Evolutionary conservation across 1,140 invertebrate species (phyloP).

Genomic region (Augochlora pura): DNA sequence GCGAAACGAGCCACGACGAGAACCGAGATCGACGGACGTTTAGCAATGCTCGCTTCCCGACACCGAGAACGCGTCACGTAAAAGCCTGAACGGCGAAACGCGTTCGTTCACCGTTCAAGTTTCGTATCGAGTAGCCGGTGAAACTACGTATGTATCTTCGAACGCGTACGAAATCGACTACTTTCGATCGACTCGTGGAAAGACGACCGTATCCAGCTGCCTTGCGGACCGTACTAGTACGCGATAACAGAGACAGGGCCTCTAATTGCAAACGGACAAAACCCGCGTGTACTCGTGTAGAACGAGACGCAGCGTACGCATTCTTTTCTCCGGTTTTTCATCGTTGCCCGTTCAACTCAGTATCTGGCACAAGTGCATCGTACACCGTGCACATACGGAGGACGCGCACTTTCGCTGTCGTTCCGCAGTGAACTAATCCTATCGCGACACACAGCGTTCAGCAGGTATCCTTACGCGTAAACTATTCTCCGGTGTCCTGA

Average conservation of each 20-base stretch:
- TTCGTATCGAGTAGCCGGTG: slow-evolving; percentile 2
- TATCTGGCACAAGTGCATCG: slow-evolving; percentile 39
- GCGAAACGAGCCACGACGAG: neutral
- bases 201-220: neutral
- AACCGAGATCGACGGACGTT: slow-evolving; percentile 8
- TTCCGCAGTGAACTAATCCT: slow-evolving; percentile 6
- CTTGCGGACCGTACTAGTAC: no score
- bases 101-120: slow-evolving; percentile 26
- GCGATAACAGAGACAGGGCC: no score
- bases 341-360: neutral
- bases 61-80: neutral
- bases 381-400: slow-evolving; percentile 30
- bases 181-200: neutral
- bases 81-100: slow-evolving; percentile 2
- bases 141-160: neutral
- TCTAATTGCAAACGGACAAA: no score
- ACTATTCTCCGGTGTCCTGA: neutral
- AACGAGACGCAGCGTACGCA: slow-evolving; percentile 4
- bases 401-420: slow-evolving; percentile 46
- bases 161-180: slow-evolving; percentile 3
- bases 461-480: neutral
- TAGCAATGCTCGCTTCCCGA: slow-evolving; percentile 25
- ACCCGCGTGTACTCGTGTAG: neutral
- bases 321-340: slow-evolving; percentile 31
- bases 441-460: neutral